These are phyloP conservation scores for Darevskia mixta DNA, from an alignment of 2,797 vertebrate genomes.

Conservation along the genomic window DNA sequence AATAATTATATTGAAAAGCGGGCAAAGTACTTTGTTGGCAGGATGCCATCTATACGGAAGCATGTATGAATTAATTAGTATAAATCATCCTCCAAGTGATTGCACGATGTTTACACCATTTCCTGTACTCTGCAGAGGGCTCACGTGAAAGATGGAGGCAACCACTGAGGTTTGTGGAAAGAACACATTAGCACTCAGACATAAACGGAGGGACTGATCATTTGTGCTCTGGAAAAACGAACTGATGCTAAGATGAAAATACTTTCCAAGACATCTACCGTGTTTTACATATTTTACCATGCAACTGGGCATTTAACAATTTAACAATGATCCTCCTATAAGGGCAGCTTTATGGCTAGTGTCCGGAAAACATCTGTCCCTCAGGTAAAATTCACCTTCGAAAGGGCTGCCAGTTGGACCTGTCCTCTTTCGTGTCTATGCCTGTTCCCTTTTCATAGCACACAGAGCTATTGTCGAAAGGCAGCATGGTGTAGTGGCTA, in stretches of 20 bases:
- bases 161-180: slow-evolving; percentile 57
- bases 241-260: slow-evolving; percentile 61
- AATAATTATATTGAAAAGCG: slow-evolving; percentile 32
- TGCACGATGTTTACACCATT: slow-evolving; percentile 62
- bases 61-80: slow-evolving; percentile 30
- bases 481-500: too few relatives aligned
- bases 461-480: background rate
- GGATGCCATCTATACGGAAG: slow-evolving; percentile 51
- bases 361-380: background rate
- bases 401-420: background rate
- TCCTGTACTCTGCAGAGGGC: slow-evolving; percentile 59
- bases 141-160: slow-evolving; percentile 51
- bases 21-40: slow-evolving; percentile 44
- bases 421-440: background rate
- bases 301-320: slow-evolving; percentile 51
- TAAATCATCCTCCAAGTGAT: slow-evolving; percentile 58
- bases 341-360: slow-evolving; percentile 49
- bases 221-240: slow-evolving; percentile 64
- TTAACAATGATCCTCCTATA: slow-evolving; percentile 59
- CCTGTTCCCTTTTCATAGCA: background rate
- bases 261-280: slow-evolving; percentile 62
- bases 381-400: background rate
- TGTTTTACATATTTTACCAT: slow-evolving; percentile 66
- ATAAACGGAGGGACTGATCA: slow-evolving; percentile 68
- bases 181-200: slow-evolving; percentile 61